These are phyloP conservation scores for Sarotherodon lohbergeri DNA, from an alignment of 2,113 vertebrate genomes.

Conservation along the genomic window DNA sequence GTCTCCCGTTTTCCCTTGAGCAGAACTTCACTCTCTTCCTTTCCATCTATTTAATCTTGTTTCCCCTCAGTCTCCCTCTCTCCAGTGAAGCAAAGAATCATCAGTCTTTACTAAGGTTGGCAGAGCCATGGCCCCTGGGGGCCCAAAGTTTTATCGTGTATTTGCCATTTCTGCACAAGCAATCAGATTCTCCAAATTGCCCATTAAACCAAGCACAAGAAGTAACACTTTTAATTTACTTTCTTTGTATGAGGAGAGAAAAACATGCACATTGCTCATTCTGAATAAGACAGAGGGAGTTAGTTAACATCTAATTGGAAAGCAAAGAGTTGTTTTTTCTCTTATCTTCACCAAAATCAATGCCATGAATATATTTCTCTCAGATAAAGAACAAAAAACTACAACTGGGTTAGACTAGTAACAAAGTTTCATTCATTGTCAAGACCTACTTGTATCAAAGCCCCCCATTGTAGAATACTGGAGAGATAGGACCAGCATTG, in stretches of 20 bases:
- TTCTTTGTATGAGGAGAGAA: constrained; percentile 16
- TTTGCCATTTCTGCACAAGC: constrained; percentile 43
- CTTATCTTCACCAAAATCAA: constrained; percentile 2
- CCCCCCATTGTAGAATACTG: background rate
- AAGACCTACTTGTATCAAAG: background rate
- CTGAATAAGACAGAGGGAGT: background rate
- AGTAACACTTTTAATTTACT: constrained; percentile 46
- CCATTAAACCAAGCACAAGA: constrained; percentile 35
- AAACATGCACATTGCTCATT: constrained; percentile 16
- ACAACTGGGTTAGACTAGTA: background rate
- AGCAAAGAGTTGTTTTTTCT: background rate
- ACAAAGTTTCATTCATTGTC: background rate
- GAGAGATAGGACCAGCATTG: background rate
- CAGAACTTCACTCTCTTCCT: constrained; percentile 12
- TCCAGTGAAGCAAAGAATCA: constrained; percentile 39
- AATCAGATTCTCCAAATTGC: constrained; percentile 59
- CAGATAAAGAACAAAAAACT: background rate
- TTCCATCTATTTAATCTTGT: constrained; percentile 33
- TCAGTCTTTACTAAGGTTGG: constrained; percentile 37
- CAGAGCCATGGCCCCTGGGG: constrained; percentile 10
- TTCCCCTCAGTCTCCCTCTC: constrained; percentile 10
- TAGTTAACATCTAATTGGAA: constrained; percentile 20
- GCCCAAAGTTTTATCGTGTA: constrained; percentile 39
- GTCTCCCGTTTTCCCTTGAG: background rate
- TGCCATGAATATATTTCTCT: background rate